phyloP scores from a whole-genome alignment of 2,113 vertebrate genomes.

The Nicator chloris region DNA sequence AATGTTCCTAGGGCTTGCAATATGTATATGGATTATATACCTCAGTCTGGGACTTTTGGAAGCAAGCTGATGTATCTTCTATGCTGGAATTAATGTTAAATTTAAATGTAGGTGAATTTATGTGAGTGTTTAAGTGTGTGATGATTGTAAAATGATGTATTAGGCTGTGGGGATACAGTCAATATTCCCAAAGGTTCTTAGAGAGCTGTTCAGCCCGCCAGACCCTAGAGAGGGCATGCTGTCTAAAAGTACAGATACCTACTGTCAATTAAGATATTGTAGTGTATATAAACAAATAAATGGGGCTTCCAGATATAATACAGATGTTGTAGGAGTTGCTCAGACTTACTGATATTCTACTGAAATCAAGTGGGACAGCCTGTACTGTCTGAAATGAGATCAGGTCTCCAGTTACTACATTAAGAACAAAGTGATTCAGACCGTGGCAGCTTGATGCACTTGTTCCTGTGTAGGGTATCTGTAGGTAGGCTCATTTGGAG shows the following conservation, averaged over 20 bases:
- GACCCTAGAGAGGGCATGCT: background rate
- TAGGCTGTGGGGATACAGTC: background rate
- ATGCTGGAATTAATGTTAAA: background rate
- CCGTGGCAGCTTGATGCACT: background rate
- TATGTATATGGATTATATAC: background rate
- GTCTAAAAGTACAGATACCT: background rate
- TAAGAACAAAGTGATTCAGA: background rate
- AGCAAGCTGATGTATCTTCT: background rate
- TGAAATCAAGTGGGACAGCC: background rate
- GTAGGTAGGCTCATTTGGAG: background rate
- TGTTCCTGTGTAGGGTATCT: fast-evolving
- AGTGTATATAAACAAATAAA: background rate
- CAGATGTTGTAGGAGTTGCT: background rate
- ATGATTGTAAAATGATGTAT: background rate
- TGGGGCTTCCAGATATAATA: background rate
- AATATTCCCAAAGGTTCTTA: background rate
- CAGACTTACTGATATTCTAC: background rate
- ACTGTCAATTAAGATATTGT: background rate
- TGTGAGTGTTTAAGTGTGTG: background rate
- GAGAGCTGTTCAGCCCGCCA: background rate
- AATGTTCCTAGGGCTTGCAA: background rate
- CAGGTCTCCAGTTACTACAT: background rate
- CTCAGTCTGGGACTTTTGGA: background rate
- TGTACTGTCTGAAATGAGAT: background rate
- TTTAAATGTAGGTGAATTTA: background rate